Conservation (phyloP, 2,797 vertebrate species). For the Tragopan temminckii region DNA sequence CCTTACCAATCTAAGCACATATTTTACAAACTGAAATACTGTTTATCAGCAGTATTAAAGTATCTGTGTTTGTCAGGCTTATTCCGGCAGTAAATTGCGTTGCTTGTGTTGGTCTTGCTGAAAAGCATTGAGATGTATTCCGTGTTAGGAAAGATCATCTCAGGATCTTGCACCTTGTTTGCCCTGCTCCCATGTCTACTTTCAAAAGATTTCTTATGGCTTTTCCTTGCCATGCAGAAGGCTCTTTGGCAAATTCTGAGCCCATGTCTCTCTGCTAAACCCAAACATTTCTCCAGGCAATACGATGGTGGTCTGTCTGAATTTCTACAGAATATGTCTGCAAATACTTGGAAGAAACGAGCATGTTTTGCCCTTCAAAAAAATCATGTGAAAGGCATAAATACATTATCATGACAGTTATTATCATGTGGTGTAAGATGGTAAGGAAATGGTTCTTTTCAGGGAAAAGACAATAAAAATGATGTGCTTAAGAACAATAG, state of each 20-base stretch:
- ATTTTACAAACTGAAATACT: conserved; percentile 40
- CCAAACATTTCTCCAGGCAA: not conserved
- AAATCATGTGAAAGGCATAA: conserved; percentile 22
- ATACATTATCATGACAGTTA: not conserved
- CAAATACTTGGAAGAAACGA: not conserved
- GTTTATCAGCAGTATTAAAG: conserved; percentile 12
- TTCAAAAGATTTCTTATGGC: not conserved
- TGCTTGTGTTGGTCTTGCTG: not conserved
- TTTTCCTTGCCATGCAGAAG: not conserved
- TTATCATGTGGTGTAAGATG: not conserved
- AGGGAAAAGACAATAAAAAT: conserved; percentile 19
- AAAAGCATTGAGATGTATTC: not conserved
- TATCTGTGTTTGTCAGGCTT: not conserved
- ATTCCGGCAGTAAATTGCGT: not conserved
- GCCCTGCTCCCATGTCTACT: not conserved
- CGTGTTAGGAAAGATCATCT: not conserved
- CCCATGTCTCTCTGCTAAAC: not conserved
- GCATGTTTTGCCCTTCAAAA: not conserved
- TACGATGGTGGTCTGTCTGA: not conserved
- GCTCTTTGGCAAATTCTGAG: not conserved
- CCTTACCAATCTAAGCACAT: conserved; percentile 18
- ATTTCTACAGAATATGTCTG: not conserved
- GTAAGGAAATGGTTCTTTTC: conserved; percentile 20
- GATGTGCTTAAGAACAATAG: not conserved
- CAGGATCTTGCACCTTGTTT: not conserved